Percentiles rank a stretch among this genome's conserved stretches.
These are phyloP conservation scores for Drosophila ogumai DNA, from an alignment of 1,140 invertebrate species.

Conservation along the genomic window DNA sequence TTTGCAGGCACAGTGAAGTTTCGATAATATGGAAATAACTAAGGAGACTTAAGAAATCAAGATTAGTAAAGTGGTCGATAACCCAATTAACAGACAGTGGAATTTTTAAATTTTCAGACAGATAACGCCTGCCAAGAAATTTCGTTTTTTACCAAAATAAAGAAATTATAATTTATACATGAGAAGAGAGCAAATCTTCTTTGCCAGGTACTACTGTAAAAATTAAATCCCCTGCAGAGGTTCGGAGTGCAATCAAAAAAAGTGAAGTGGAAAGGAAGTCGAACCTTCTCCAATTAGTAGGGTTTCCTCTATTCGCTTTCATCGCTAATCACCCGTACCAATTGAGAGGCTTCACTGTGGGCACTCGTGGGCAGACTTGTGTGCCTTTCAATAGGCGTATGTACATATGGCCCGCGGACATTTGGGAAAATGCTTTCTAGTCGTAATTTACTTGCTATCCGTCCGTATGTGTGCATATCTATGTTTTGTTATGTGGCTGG, in stretches of 20 bases:
- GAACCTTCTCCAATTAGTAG: slow-evolving; percentile 34
- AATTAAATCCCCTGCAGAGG: slow-evolving; percentile 3
- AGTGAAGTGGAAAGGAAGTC: slow-evolving; percentile 32
- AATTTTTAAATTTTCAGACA: too few relatives aligned
- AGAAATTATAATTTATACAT: too few relatives aligned
- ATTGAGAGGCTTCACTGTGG: slow-evolving; percentile 33
- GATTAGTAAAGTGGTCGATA: too few relatives aligned
- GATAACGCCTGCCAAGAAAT: too few relatives aligned
- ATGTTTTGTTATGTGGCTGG: slow-evolving; percentile 34
- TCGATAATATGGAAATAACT: not conserved
- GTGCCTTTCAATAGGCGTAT: slow-evolving; percentile 11
- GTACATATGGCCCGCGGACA: slow-evolving; percentile 38
- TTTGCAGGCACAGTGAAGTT: slow-evolving; percentile 38
- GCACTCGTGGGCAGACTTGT: slow-evolving; percentile 4
- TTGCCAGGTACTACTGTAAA: not conserved
- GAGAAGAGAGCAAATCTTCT: not conserved
- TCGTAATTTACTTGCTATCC: slow-evolving; percentile 54
- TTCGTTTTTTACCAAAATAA: too few relatives aligned
- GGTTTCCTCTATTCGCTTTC: slow-evolving; percentile 25
- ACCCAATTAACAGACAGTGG: not conserved
- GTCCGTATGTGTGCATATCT: slow-evolving; percentile 16
- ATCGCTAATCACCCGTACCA: slow-evolving; percentile 29
- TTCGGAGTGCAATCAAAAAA: slow-evolving; percentile 27
- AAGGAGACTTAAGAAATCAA: not conserved
- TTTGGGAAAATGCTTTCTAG: slow-evolving; percentile 77